Base-by-base conservation (phyloP, 2,888 invertebrate genomes). In the Cephus sareptanus region DNA sequence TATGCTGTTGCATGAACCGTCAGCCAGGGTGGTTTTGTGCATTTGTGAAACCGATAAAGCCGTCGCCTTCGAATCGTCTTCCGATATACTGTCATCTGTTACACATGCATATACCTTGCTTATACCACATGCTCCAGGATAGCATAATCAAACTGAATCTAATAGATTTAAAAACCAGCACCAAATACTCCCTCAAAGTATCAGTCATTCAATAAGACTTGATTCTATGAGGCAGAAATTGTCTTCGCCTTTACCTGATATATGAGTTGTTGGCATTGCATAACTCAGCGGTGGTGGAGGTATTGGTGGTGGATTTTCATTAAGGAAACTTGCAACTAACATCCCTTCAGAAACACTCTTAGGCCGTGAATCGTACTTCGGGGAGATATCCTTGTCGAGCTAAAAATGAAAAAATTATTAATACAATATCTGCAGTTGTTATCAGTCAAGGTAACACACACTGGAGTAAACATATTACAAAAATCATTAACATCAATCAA, bases 251-350 rank as follows among this genome's bases (percentile, higher is more conserved):
- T 80, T 83, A 91, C 90, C 91, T 81, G 90, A 90, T 34, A 89
- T 83, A 74, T 86, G 86, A 40, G 84, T 80, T 23, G 86, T 82
- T 76, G 86, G 78, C 75, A 86, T 89, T 30, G 91, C 90, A 83
- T 95, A 95, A 90, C 94, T 93, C 79, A 93, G 88, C 78, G 95
- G 95, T 84, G 94, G 92, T 77, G 95, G 95, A 81, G 95, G 95
- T 82, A 95, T 93, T 79, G 95, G 94, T 78, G 94, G 94, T 90
- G 94, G 94, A 92, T 91, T 93, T 91, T 93, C 94, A 40, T 83
- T 86, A 37, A 88, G 79, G 79, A 88, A 90, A 79, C 87, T 89
- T 78, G 88, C 87, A 34, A 87, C 84, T 40, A 91, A 79, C 88
- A 91, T 90, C 79, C 89, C 89, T 78, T 91, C 91, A 79, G 89